Percentiles rank a stretch among this genome's conserved stretches.
These are phyloP conservation scores for Apolygus lucorum DNA, from an alignment of 1,140 invertebrate species.

Conservation along the genomic window DNA sequence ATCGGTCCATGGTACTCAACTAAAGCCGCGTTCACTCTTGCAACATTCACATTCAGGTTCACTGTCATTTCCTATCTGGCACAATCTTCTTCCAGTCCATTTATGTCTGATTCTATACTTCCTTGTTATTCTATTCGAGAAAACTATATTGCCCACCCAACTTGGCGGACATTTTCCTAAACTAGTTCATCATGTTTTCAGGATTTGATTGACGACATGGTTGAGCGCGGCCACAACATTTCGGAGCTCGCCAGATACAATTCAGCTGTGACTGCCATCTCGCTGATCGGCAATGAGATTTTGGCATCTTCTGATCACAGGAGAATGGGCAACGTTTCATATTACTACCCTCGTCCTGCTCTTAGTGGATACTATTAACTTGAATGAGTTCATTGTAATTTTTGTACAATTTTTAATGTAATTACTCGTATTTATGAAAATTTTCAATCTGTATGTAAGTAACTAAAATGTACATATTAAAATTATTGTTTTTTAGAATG, in stretches of 20 bases:
- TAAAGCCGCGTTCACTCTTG: too few relatives aligned
- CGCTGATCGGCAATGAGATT: slow-evolving; percentile 15
- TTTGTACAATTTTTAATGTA: too few relatives aligned
- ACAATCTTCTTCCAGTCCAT: not conserved
- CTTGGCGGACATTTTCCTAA: too few relatives aligned
- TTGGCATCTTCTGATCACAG: slow-evolving; percentile 5
- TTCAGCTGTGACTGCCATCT: slow-evolving; percentile 23
- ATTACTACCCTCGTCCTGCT: not conserved
- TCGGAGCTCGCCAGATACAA: not conserved
- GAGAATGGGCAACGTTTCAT: slow-evolving; percentile 22
- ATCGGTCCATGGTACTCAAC: too few relatives aligned
- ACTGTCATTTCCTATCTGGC: not conserved
- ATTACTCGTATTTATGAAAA: too few relatives aligned
- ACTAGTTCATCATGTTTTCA: too few relatives aligned
- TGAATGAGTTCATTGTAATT: not conserved
- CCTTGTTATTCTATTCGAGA: too few relatives aligned
- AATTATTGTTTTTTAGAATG: too few relatives aligned
- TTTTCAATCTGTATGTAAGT: too few relatives aligned
- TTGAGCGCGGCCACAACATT: not conserved
- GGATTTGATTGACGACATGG: slow-evolving; percentile 14
- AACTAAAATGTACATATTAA: too few relatives aligned
- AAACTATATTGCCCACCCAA: too few relatives aligned
- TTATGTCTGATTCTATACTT: too few relatives aligned
- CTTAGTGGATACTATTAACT: not conserved
- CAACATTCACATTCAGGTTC: not conserved